A percentile compares a stretch with the other conserved stretches of the same genome.
These are phyloP conservation scores for Anisognathus igniventris DNA, from an alignment of 2,797 vertebrate genomes.

Conservation along the genomic window DNA sequence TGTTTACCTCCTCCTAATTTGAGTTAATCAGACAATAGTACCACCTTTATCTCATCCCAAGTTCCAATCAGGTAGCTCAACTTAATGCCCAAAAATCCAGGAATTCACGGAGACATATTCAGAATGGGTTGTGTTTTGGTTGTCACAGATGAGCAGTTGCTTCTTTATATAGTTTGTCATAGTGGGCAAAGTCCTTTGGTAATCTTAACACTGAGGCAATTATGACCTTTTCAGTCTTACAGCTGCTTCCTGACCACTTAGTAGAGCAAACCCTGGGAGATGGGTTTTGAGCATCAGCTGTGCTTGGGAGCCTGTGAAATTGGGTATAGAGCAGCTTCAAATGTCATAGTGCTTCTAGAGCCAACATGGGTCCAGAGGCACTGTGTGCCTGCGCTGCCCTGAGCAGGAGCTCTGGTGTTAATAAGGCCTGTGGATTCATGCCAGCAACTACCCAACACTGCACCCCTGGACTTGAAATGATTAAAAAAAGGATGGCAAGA, in stretches of 20 bases:
- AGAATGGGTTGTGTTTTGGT: not conserved
- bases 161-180: not conserved
- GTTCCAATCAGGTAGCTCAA: not conserved
- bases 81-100: not conserved
- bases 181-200: rapidly evolving
- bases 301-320: not conserved
- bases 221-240: not conserved
- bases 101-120: not conserved
- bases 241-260: not conserved
- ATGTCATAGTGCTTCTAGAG: not conserved
- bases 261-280: not conserved
- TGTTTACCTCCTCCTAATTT: not conserved
- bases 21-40: not conserved
- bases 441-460: not conserved
- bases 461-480: not conserved
- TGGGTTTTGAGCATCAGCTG: not conserved
- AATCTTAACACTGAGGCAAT: not conserved
- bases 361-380: not conserved
- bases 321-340: not conserved
- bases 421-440: not conserved
- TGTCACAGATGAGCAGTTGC: not conserved
- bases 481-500: not conserved
- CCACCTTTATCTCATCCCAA: not conserved
- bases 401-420: not conserved
- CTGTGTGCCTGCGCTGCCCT: not conserved